phyloP scores from a whole-genome alignment of 2,113 vertebrate genomes.

The Chaetodon auriga region DNA sequence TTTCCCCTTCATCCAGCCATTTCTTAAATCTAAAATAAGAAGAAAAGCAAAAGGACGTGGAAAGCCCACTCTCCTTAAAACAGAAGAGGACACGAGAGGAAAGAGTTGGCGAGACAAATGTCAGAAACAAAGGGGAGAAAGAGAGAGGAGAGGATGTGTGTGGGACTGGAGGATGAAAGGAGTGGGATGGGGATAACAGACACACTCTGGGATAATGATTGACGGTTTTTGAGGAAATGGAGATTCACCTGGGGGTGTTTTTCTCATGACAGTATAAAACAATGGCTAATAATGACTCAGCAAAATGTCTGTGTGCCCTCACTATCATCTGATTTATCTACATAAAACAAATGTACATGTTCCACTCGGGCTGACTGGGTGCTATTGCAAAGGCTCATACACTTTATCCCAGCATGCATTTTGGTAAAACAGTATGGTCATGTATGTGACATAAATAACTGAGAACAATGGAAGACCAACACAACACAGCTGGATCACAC shows the following conservation, averaged over 20 bases:
- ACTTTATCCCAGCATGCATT: not conserved
- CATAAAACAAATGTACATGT: not conserved
- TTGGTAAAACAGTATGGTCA: not conserved
- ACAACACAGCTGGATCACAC: not conserved
- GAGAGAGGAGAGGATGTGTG: constrained; percentile 55
- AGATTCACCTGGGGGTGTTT: constrained; percentile 38
- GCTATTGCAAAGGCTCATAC: not conserved
- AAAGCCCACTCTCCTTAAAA: constrained; percentile 40
- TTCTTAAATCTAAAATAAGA: constrained; percentile 31
- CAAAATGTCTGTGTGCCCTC: not conserved
- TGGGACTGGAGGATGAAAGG: constrained; percentile 48
- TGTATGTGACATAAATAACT: not conserved
- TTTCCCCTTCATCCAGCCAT: constrained; percentile 5
- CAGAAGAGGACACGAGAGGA: constrained; percentile 29
- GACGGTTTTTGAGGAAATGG: constrained; percentile 35
- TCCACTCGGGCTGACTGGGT: not conserved
- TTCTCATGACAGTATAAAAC: constrained; percentile 11
- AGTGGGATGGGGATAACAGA: constrained; percentile 36
- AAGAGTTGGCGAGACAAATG: constrained; percentile 40
- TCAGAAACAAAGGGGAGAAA: constrained; percentile 38
- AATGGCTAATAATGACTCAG: constrained; percentile 26
- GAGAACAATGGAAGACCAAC: not conserved
- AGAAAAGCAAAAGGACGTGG: constrained; percentile 32
- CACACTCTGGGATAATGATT: constrained; percentile 28
- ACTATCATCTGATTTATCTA: not conserved